phyloP scores from a whole-genome alignment of 2,113 vertebrate species.

The Dasypus novemcinctus region DNA sequence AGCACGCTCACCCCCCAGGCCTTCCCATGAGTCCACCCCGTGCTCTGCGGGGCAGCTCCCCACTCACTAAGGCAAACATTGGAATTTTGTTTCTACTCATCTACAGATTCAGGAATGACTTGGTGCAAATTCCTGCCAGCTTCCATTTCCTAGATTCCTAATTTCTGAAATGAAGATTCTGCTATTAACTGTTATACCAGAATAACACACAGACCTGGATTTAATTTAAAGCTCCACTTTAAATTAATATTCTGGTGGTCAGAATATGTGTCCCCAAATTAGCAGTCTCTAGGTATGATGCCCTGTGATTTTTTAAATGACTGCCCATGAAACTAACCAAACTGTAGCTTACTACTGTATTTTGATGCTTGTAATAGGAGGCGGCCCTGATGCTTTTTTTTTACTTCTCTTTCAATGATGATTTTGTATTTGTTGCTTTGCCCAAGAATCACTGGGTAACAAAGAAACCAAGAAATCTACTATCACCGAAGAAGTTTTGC shows the following conservation, averaged over 20 bases:
- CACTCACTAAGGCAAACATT: background rate
- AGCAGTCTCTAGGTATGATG: background rate
- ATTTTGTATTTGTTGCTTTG: background rate
- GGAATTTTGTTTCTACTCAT: background rate
- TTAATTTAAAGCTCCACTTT: background rate
- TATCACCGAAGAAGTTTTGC: slow-evolving; percentile 12
- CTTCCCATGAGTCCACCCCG: background rate
- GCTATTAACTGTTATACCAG: background rate
- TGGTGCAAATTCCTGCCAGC: background rate
- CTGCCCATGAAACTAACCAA: background rate
- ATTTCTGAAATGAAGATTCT: background rate
- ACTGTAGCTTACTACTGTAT: background rate
- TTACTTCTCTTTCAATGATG: background rate
- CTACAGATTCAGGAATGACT: background rate
- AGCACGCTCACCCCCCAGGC: background rate
- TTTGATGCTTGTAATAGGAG: background rate
- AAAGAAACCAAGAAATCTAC: slow-evolving; percentile 40
- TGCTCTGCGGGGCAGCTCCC: background rate
- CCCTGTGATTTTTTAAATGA: background rate
- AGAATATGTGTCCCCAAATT: background rate
- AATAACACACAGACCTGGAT: background rate
- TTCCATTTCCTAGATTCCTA: background rate
- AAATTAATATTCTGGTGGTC: background rate
- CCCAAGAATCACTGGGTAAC: background rate
- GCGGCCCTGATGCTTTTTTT: background rate